Base-by-base conservation (phyloP, 2,888 invertebrate genomes). In the Drosophila subsilvestris region DNA sequence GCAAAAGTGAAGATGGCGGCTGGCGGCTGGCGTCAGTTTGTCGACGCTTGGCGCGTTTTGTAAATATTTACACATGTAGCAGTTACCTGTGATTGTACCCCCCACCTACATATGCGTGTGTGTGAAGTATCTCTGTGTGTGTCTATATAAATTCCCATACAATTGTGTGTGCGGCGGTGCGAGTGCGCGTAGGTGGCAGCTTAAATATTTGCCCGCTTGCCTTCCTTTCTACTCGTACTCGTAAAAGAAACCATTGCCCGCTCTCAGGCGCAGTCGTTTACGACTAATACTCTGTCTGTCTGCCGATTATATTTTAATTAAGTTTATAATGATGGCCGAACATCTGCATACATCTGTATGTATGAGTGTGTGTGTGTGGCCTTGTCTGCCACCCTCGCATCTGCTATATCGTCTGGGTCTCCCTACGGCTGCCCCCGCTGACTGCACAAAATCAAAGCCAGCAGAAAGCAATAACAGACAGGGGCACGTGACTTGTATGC, bases 401-500 rank as follows among this genome's bases (percentile, higher is more conserved):
- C 37, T 32, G 20, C 37, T 6, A n/a, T 20, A 53, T 48, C 55
- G 45, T 32, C n/a, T 37, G 37, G n/a, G 37, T 9, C 9, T 9
- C 27, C 27, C 27, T 20, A 18, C 18, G 20, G 45, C 27, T 20
- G 22, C 27, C 50, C 3, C 51, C 42, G 51, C 75, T 47, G 54
- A 59, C 73, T 78, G 53, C 66, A 69, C 62, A 71, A 78, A 82
- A 80, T 80, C 78, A 77, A 76, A 75, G 75, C 66, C 72, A 75
- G 75, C 82, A 75, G 74, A 79, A 82, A 79, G 84, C 72, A 83
- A 75, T 87, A 85, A 80, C 75, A 89, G 79, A 76, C n/a, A 63
- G 62, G 57, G 80, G 80, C 85, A 90, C 89, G 89, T 90, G 89
- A 90, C 90, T 86, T 90, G 90, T 79, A 88, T 88, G 81, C 82